Conservation (phyloP, 2,113 vertebrate genomes). For the Daubentonia madagascariensis region DNA sequence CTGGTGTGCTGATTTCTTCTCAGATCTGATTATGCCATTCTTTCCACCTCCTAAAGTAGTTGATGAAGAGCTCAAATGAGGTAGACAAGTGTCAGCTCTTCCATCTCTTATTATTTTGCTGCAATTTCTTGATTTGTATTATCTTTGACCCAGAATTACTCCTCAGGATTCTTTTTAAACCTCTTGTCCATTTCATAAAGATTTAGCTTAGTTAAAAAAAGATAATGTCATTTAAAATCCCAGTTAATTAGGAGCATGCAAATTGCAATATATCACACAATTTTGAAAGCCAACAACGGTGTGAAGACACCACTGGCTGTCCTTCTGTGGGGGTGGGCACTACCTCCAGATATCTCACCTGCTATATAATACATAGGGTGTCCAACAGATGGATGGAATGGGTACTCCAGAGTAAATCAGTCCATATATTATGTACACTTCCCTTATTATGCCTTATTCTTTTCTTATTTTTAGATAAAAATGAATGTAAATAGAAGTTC, state of each 20-base stretch:
- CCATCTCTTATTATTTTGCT: background rate
- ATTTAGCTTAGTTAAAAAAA: slow-evolving; percentile 17
- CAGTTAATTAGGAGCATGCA: background rate
- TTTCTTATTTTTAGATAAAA: background rate
- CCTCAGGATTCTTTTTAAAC: background rate
- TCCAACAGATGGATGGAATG: background rate
- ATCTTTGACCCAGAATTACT: slow-evolving; percentile 1
- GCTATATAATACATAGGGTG: accelerated
- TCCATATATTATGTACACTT: background rate
- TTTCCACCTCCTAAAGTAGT: background rate
- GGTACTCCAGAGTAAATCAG: background rate
- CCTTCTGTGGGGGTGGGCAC: accelerated
- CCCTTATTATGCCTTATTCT: background rate
- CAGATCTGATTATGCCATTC: background rate
- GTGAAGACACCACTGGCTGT: background rate
- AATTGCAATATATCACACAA: background rate
- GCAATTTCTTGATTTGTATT: background rate
- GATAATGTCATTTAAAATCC: background rate
- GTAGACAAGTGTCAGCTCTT: background rate
- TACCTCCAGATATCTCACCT: background rate
- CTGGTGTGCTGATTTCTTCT: background rate
- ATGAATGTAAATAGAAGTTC: background rate
- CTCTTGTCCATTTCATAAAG: background rate
- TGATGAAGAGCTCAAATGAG: slow-evolving; percentile 12
- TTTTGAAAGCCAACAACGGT: background rate